Base-by-base conservation (phyloP, 2,113 vertebrate species). In the Ovibos moschatus region DNA sequence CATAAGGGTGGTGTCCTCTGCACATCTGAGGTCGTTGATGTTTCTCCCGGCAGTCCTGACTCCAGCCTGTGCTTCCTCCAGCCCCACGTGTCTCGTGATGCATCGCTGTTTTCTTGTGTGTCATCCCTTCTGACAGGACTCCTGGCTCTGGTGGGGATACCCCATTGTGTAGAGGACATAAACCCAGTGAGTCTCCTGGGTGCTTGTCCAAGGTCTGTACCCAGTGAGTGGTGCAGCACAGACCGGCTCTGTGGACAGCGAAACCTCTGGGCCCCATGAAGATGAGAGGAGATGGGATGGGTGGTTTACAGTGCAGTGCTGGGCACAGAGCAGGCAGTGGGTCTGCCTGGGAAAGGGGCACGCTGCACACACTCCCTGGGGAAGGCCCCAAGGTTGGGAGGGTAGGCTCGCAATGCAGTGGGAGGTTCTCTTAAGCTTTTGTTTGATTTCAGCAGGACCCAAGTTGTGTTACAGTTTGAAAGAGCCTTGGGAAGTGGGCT, bases 361-460 rank as follows among this genome's bases (percentile, higher is more conserved):
- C 2, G 5, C 25, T 30, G 25, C 30, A 17, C 13, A 3, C 16
- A 4, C 21, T 33, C 57, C 33, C 33, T 50, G 58, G 4, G n/a
- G 43, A 55, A 45, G 67, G 27, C 25, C 16, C 40, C 4, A 3
- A 33, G 64, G 10, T 21, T 23, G 13, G 1, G 17, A 4, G 19
- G 7, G 25, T 21, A 83, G 30, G 33, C 17, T 51, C 5, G 1
- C 0, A 2, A 36, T 25, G 40, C 5, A 3, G 7, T 33, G 9
- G 60, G 55, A 53, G 0, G 8, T 5, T 19, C 7, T 28, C 57
- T 76, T 57, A 14, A 45, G 21, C 36, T 87, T 50, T 43, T 17
- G 0, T 40, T 57, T 62, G 36, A 21, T 79, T 74, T 86, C 28
- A 47, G 51, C 81, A 88, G 82, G 87, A 91, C 40, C 25, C 51